Percentiles rank a stretch among this genome's conserved stretches.
phyloP scores from a whole-genome alignment of 2,113 vertebrate genomes.

The Apus apus region DNA sequence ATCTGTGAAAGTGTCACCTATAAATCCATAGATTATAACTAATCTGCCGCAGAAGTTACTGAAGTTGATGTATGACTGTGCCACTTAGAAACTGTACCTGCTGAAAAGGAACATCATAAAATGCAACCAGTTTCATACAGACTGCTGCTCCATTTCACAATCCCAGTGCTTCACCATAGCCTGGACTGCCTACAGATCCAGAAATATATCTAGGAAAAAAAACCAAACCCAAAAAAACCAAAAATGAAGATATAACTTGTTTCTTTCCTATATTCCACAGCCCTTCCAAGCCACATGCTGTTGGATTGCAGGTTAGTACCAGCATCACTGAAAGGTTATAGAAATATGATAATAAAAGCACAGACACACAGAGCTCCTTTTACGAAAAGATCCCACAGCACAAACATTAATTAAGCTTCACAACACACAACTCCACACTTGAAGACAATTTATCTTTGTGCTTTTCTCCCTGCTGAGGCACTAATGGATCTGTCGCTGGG shows the following conservation, averaged over 20 bases:
- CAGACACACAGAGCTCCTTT: background rate
- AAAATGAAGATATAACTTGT: background rate
- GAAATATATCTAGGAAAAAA: background rate
- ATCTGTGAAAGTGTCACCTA: background rate
- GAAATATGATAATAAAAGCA: background rate
- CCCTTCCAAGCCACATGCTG: fast-evolving
- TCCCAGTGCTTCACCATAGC: background rate
- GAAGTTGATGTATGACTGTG: background rate
- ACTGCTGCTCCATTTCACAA: background rate
- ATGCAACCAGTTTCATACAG: background rate
- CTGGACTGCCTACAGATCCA: background rate
- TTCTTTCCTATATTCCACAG: background rate
- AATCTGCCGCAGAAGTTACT: background rate
- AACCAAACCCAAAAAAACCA: too few relatives aligned
- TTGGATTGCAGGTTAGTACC: background rate
- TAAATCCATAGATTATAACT: slow-evolving; percentile 9
- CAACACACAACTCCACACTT: background rate
- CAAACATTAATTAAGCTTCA: background rate
- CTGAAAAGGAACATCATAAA: background rate
- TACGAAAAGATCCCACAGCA: background rate
- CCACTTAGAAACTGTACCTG: background rate
- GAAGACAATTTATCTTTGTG: background rate
- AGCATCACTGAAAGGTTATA: background rate
- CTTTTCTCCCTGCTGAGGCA: background rate
- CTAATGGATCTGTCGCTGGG: background rate